Percentiles rank a stretch among this genome's conserved stretches.
Conservation (phyloP, 2,113 vertebrate species). For the Phodopus roborovskii region DNA sequence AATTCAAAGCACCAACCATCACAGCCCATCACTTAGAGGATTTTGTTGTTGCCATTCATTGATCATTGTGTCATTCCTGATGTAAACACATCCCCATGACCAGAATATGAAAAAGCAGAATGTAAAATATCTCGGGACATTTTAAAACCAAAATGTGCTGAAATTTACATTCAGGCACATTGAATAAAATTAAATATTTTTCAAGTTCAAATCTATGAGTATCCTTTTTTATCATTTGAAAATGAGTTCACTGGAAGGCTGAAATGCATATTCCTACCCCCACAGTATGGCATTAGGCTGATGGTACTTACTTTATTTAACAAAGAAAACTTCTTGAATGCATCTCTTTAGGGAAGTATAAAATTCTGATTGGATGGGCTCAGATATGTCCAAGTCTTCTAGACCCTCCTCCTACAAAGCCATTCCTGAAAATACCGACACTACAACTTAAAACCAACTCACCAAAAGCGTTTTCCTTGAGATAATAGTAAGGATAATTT, state of each 20-base stretch:
- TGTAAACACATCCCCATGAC: not conserved
- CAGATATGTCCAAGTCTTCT: not conserved
- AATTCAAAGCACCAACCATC: not conserved
- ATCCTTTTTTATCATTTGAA: not conserved
- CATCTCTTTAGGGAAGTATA: not conserved
- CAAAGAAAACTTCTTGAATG: not conserved
- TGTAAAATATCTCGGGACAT: not conserved
- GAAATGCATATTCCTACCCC: not conserved
- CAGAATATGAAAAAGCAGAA: not conserved
- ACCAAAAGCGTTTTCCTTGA: not conserved
- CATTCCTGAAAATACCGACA: not conserved
- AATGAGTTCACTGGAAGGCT: not conserved
- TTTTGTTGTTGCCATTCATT: not conserved
- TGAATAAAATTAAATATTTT: conserved; percentile 32
- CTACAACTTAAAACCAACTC: conserved; percentile 20
- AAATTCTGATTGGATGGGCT: conserved; percentile 1
- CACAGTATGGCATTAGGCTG: not conserved
- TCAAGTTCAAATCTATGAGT: not conserved
- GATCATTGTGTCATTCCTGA: not conserved
- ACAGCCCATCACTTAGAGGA: not conserved
- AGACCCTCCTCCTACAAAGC: not conserved
- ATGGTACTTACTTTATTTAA: not conserved
- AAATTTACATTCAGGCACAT: not conserved
- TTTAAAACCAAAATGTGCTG: not conserved
- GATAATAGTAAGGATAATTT: not conserved